Evolutionary conservation across 2,113 vertebrate species (phyloP), one percentile per base, ranked within the genome.

Genomic region (Pleuronectes platessa): DNA sequence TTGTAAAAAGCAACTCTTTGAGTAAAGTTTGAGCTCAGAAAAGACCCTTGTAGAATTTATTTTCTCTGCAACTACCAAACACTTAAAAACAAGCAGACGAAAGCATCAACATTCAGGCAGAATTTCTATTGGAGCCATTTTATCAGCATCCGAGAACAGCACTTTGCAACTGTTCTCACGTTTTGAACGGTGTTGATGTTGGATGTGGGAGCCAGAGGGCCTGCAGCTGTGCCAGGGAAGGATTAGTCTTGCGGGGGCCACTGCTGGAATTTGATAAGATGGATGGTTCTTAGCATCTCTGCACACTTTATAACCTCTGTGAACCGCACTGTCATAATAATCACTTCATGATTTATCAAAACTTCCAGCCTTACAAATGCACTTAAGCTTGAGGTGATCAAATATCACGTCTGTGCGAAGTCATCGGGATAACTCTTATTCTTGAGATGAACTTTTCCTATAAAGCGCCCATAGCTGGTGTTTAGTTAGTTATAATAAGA

Each of bases 11-110:
- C 68, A 60, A 55, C 81, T 78, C 59, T 84, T 85, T 79, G 68
- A 86, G 85, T 91, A 86, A 88, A 86, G 74, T 83, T 84, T 86
- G 60, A 55, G 26, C 3, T 84, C 71, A 61, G 2, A 82, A 80
- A 70, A 68, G 4, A 31, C 24, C 14, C 9, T 68, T 61, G 56
- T 74, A 11, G 27, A 14, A 12, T 65, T 71, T 31, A 21, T 68
- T 71, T 71, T 53, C 20, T 76, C 35, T 13, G 63, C 26, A 49
- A 26, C 53, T 60, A 18, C 6, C 61, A 14, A 42, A 20, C 24
- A 14, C 27, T 18, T 15, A 24, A 56, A 24, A 21, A 51, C 4
- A 51, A 51, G 18, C 1, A 2, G 18, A 17, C 7, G 15, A n/a
- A 51, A 51, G 45, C 45, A 17, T 17, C 4, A 18, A 51, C 17